Conservation (phyloP, 2,113 vertebrate genomes). For the Chionomys nivalis region DNA sequence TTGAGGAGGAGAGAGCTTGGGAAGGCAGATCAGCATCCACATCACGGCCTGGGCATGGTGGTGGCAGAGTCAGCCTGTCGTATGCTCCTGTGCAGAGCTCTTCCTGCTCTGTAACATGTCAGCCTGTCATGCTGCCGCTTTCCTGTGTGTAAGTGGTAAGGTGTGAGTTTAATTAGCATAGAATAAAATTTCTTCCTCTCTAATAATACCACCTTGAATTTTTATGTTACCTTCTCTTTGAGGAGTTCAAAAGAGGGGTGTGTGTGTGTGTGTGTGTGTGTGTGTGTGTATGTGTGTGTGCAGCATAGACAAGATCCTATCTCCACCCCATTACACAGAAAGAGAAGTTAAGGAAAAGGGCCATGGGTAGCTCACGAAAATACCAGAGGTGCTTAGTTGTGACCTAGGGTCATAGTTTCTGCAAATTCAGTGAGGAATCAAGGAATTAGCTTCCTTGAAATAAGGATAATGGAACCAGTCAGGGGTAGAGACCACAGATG, state of each 20-base stretch:
- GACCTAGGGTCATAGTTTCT: rapidly evolving
- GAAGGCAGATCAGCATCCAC: conserved; percentile 39
- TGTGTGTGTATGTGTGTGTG: not conserved
- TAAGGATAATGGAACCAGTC: not conserved
- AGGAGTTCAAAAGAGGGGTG: conserved; percentile 32
- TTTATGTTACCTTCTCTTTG: conserved; percentile 76
- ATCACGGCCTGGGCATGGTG: not conserved
- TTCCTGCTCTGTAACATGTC: conserved; percentile 57
- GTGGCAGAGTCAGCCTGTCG: conserved; percentile 64
- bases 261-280: not conserved
- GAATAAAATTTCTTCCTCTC: conserved; percentile 77
- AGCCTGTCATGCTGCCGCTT: conserved; percentile 65
- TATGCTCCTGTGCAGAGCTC: conserved; percentile 16
- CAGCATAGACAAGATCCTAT: not conserved
- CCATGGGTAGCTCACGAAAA: not conserved
- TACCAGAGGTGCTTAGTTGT: rapidly evolving
- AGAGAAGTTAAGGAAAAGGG: not conserved
- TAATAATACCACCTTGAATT: conserved; percentile 82
- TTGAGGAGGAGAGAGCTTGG: not conserved
- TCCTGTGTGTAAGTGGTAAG: conserved; percentile 67
- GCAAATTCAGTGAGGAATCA: not conserved
- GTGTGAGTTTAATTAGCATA: conserved; percentile 83
- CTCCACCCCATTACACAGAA: conserved; percentile 11
- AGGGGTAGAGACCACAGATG: rapidly evolving
- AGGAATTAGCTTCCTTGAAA: not conserved